A percentile compares a stretch with the other conserved stretches of the same genome.
Evolutionary conservation across 2,113 vertebrate genomes (phyloP).

Genomic region (Orthonyx spaldingii): DNA sequence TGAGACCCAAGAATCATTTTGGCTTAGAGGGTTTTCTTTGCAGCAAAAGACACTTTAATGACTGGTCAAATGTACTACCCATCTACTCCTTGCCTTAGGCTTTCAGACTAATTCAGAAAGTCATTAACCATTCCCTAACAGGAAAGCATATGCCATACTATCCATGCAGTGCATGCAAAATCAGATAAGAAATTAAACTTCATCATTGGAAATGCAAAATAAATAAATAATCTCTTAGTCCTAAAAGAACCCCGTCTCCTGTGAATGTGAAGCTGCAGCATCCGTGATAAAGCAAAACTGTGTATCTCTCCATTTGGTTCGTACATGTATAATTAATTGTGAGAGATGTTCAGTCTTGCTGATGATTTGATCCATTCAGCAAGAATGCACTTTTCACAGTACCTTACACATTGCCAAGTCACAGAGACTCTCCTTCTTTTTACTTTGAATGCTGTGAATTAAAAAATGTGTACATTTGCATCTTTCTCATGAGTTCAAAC

Average conservation of each 20-base stretch:
- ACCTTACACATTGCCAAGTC: neutral
- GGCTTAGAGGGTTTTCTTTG: conserved; percentile 39
- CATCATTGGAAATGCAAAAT: neutral
- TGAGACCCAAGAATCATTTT: conserved; percentile 33
- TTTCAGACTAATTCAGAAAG: conserved; percentile 60
- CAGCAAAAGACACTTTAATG: conserved; percentile 54
- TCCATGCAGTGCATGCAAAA: conserved; percentile 43
- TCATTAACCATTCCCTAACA: conserved; percentile 53
- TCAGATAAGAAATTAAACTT: neutral
- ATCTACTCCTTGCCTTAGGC: conserved; percentile 56
- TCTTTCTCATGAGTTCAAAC: neutral
- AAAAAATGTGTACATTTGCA: neutral
- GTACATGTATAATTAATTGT: neutral
- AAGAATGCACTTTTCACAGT: neutral
- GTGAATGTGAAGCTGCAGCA: neutral
- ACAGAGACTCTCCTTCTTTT: neutral
- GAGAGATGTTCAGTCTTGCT: neutral
- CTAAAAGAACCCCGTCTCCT: neutral
- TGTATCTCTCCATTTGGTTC: neutral
- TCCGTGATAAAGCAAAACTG: neutral
- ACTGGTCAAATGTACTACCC: conserved; percentile 59
- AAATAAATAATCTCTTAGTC: neutral
- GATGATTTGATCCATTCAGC: conserved; percentile 25
- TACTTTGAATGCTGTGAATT: neutral
- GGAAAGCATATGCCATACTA: neutral